Percentiles rank a stretch among this genome's conserved stretches.
phyloP scores from a whole-genome alignment of 2,113 vertebrate species.

The Varanus komodoensis region DNA sequence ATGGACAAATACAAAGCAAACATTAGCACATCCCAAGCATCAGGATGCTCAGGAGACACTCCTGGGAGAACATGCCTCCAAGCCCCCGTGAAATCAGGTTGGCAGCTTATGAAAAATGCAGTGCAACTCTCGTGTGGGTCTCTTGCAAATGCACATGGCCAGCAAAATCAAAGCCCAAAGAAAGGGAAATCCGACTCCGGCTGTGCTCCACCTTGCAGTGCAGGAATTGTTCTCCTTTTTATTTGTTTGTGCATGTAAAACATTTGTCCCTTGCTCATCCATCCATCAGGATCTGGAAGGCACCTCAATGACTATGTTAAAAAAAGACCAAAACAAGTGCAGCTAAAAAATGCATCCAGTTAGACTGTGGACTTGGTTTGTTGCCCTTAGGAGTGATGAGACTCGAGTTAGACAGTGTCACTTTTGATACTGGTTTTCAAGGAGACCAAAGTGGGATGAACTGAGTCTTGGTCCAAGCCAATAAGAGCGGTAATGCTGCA shows the following conservation, averaged over 20 bases:
- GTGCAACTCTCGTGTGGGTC: not conserved
- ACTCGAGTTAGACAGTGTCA: not conserved
- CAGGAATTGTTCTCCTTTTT: not conserved
- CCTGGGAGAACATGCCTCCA: not conserved
- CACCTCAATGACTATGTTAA: not conserved
- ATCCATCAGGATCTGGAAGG: not conserved
- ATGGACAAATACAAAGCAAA: conserved; percentile 23
- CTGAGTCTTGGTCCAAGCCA: not conserved
- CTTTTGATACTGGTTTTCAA: not conserved
- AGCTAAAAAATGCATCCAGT: no score
- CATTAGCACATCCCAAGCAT: conserved; percentile 4
- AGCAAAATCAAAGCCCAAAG: not conserved
- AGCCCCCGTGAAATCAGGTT: conserved; percentile 39
- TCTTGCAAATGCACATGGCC: not conserved
- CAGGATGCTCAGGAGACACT: not conserved
- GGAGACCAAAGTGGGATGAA: not conserved
- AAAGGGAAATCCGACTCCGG: not conserved
- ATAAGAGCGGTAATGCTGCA: no score
- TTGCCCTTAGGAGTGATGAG: no score
- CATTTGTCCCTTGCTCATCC: not conserved
- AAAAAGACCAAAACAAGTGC: not conserved
- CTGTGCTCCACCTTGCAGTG: no score
- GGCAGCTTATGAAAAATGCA: conserved; percentile 46
- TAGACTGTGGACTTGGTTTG: no score
- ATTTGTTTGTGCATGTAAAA: not conserved